Percentiles rank a stretch among this genome's conserved stretches.
Evolutionary conservation across 1,140 invertebrate genomes (phyloP).

Genomic region (Aethina tumida): DNA sequence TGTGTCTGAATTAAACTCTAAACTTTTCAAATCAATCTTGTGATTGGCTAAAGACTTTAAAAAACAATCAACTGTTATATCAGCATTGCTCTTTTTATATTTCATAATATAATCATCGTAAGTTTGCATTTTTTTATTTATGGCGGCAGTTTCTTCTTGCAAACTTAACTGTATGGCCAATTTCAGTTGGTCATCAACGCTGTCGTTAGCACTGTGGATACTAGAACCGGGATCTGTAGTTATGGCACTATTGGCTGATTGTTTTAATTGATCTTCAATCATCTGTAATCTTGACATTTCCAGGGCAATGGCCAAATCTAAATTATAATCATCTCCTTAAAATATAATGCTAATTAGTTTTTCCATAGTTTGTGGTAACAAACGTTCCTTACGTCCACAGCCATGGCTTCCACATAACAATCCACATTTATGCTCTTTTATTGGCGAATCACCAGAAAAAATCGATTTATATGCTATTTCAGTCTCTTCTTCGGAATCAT

Average conservation of each 20-base stretch:
- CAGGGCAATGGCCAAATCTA: constrained; percentile 57
- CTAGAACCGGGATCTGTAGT: constrained; percentile 32
- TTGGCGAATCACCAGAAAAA: constrained; percentile 16
- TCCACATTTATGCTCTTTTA: constrained; percentile 28
- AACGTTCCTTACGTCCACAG: constrained; percentile 19
- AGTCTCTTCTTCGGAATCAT: constrained; percentile 48
- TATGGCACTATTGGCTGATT: constrained; percentile 22
- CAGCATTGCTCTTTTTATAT: constrained; percentile 37
- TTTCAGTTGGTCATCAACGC: constrained; percentile 39
- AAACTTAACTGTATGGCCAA: constrained; percentile 41
- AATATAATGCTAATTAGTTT: constrained; percentile 4
- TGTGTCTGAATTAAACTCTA: constrained; percentile 23
- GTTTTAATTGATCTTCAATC: constrained; percentile 46
- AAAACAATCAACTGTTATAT: constrained; percentile 45
- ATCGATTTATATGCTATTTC: constrained; percentile 23
- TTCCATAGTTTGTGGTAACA: neutral
- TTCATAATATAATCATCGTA: constrained; percentile 13
- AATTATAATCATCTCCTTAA: constrained; percentile 43
- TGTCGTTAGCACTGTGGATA: constrained; percentile 30
- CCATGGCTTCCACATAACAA: constrained; percentile 24
- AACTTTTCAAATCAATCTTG: constrained; percentile 32
- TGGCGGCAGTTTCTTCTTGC: constrained; percentile 33
- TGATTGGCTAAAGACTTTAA: constrained; percentile 41
- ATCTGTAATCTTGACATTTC: constrained; percentile 65
- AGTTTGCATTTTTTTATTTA: constrained; percentile 16